These are phyloP conservation scores for Cyprinodon diabolis DNA, from an alignment of 2,797 vertebrate species.

Conservation along the genomic window DNA sequence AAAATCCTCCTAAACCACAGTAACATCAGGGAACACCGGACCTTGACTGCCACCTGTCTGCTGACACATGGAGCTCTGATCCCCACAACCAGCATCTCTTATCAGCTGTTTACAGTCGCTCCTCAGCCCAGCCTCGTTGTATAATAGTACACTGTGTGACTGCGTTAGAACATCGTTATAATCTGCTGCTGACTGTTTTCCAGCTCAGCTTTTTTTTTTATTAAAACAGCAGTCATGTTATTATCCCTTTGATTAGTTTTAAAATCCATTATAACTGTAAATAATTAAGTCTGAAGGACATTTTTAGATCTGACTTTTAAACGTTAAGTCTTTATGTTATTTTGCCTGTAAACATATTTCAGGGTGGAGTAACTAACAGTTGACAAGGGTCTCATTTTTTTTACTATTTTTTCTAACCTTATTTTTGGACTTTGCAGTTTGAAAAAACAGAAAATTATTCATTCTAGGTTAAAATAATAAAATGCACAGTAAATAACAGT, in stretches of 20 bases:
- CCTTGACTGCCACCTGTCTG: not conserved
- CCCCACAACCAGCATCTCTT: constrained; percentile 1
- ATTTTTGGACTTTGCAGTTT: too few species aligned
- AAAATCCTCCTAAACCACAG: not conserved
- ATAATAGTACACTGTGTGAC: not conserved
- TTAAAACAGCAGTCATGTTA: not conserved
- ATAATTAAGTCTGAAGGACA: not conserved
- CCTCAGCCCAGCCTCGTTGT: constrained; percentile 19
- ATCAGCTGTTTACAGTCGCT: constrained; percentile 40
- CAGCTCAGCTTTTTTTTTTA: not conserved
- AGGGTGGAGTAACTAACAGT: too few species aligned
- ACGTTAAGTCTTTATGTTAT: not conserved
- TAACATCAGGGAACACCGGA: not conserved
- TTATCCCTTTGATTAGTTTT: not conserved
- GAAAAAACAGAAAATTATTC: too few species aligned
- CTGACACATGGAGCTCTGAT: not conserved
- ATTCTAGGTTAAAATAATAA: too few species aligned
- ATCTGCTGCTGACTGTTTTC: not conserved
- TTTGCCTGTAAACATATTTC: too few species aligned
- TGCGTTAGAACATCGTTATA: not conserved
- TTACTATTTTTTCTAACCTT: too few species aligned
- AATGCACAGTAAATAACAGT: too few species aligned
- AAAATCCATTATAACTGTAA: not conserved
- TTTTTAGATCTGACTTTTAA: not conserved
- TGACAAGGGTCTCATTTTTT: too few species aligned